Base-by-base conservation (phyloP, 1,140 invertebrate species). In the Cydia fagiglandana region DNA sequence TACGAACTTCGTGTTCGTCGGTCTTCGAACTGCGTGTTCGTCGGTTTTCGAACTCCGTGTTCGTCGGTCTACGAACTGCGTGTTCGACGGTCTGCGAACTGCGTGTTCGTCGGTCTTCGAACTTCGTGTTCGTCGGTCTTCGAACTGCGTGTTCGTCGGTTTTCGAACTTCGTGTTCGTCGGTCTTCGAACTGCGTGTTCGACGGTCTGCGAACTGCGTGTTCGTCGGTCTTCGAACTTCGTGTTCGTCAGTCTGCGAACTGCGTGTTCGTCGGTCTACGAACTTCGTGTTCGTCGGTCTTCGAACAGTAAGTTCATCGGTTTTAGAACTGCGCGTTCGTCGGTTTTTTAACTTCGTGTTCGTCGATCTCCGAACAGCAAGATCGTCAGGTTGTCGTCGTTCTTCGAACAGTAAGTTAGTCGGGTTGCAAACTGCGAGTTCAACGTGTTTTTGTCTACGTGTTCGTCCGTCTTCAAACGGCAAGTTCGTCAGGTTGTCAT, bases 181-280 rank as follows among this genome's bases (percentile, higher is more conserved):
- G 64, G 64, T 68, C 64, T 68, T n/a, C 28, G 64, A 34, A 68
- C 30, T 68, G 10, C 28, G 28, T 30, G 64, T 68, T 34, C 64
- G 28, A 38, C 64, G 28, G 24, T 68, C 24, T 34, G 38, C 28
- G 50, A 17, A 53, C 15, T 6, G 15, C n/a, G n/a, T n/a, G n/a
- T 53, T 53, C 50, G 50, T 53, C n/a, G 50, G 50, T n/a, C 5
- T n/a, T 2, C 24, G 4, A 24, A 28, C 64, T 15, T 10, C 61
- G 28, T 28, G 61, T 64, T 28, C 28, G 12, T 12, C 61, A 4
- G 20, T 28, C 24, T 64, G 30, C 20, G 47, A 15, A 64, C 13
- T 13, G 10, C 61, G 20, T 4, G 61, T 13, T 64, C 28, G 20
- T 64, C 61, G 61, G 28, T 64, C 24, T 64, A 1, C 24, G 61